Percentiles rank a stretch among this genome's conserved stretches.
Conservation (phyloP, 2,113 vertebrate genomes). For the Gnathonemus longibarbis region DNA sequence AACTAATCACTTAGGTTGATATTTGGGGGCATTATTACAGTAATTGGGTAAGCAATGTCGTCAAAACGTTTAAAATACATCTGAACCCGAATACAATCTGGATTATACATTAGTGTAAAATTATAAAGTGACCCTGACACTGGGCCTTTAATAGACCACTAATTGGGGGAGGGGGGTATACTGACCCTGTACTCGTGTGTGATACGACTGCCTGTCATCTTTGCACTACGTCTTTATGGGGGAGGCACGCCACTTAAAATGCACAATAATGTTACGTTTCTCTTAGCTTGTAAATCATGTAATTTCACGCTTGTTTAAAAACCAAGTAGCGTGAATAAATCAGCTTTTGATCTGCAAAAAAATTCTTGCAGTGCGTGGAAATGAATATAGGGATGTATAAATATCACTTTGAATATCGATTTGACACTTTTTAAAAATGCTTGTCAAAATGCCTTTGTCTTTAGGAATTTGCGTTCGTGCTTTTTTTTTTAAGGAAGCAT, state of each 20-base stretch:
- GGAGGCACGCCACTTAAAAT: constrained; percentile 49
- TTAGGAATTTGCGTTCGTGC: background rate
- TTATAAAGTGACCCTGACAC: background rate
- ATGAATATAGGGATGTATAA: background rate
- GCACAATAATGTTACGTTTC: background rate
- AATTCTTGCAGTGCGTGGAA: background rate
- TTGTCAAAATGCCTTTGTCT: background rate
- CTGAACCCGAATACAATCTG: background rate
- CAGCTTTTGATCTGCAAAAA: background rate
- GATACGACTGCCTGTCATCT: background rate
- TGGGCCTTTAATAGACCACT: background rate
- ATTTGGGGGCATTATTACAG: background rate
- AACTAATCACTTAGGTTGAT: background rate
- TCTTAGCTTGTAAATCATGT: background rate
- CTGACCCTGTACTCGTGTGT: background rate
- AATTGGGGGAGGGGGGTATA: background rate
- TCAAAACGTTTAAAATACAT: background rate
- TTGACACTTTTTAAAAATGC: background rate
- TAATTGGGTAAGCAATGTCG: background rate
- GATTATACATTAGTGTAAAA: background rate
- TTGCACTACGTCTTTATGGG: background rate
- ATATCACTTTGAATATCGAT: background rate
- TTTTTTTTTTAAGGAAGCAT: background rate
- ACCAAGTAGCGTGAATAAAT: background rate
- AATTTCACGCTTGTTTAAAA: background rate